phyloP scores from a whole-genome alignment of 2,113 vertebrate species.

The Canis aureus region DNA sequence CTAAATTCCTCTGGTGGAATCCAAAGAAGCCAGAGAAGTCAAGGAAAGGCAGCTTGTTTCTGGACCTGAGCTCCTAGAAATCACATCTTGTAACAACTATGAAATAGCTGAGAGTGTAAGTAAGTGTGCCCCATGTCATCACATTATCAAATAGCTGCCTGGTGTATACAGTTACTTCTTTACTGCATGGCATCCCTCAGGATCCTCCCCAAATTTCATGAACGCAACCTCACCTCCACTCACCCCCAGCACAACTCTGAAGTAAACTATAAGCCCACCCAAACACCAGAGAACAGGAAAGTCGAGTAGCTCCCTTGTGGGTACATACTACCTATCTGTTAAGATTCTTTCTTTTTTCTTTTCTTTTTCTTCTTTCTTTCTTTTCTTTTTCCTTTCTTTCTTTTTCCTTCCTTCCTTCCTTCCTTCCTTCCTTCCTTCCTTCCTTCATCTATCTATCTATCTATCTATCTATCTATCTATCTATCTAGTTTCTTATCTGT shows the following conservation, averaged over 20 bases:
- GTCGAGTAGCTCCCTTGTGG: neutral
- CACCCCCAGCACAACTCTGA: neutral
- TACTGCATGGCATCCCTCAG: neutral
- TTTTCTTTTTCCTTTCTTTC: no score
- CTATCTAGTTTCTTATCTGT: neutral
- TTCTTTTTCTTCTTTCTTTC: no score
- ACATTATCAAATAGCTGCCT: neutral
- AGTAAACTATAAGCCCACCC: neutral
- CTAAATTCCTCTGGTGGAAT: neutral
- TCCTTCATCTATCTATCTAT: no score
- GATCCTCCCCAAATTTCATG: neutral
- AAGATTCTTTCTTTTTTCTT: neutral
- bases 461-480: no score
- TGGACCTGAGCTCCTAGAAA: neutral
- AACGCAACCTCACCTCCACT: neutral
- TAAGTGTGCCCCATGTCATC: accelerated
- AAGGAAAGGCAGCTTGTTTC: neutral
- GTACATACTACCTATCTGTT: no score
- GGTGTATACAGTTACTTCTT: neutral
- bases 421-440: no score
- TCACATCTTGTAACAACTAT: neutral
- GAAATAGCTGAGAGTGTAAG: neutral
- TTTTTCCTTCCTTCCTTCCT: no score
- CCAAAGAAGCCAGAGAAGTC: neutral
- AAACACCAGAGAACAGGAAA: neutral